Evolutionary conservation across 2,797 vertebrate genomes (phyloP).

Genomic region (Squalus acanthias): DNA sequence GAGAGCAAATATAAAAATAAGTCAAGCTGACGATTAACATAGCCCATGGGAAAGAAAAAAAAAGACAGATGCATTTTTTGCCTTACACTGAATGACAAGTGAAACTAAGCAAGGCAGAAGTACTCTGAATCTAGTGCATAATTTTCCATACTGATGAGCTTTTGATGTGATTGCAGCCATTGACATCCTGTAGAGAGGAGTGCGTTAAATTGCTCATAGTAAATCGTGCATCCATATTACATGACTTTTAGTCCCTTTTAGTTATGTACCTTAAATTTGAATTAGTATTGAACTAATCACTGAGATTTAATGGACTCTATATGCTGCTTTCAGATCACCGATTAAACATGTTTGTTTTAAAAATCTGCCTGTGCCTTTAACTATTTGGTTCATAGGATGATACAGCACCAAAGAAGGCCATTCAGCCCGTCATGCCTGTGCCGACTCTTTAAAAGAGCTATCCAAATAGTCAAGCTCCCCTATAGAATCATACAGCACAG

Average conservation of each 20-base stretch:
- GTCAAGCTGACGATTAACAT: neutral
- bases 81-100: neutral
- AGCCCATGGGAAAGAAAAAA: neutral
- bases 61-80: neutral
- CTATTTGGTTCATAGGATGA: neutral
- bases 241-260: neutral
- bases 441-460: too few species aligned
- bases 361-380: neutral
- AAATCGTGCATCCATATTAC: constrained; percentile 14
- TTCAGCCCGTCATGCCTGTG: neutral
- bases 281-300: neutral
- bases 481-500: neutral
- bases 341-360: neutral
- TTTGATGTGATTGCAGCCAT: constrained; percentile 28
- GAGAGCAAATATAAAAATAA: neutral
- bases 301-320: neutral
- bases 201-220: constrained; percentile 1
- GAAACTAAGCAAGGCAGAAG: constrained; percentile 10
- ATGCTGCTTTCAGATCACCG: neutral
- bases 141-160: constrained; percentile 25
- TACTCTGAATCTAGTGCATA: neutral
- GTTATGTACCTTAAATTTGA: neutral
- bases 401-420: neutral
- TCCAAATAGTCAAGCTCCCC: neutral
- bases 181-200: constrained; percentile 6